phyloP scores from a whole-genome alignment of 2,888 invertebrate genomes.

The Fissipunctia ypsillon region DNA sequence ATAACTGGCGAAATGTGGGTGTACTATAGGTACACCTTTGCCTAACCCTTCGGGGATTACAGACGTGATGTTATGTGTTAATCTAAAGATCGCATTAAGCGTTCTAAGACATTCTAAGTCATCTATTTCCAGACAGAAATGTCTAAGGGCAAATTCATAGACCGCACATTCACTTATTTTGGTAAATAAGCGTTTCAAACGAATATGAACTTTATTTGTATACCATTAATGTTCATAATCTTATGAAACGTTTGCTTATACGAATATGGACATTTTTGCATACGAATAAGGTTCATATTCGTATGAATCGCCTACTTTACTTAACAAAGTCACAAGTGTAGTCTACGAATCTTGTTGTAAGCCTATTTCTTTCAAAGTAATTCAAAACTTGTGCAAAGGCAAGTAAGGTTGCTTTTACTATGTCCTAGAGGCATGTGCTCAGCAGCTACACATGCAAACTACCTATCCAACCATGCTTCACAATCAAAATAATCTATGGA shows the following conservation, averaged over 20 bases:
- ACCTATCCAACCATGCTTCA: slow-evolving; percentile 19
- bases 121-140: slow-evolving; percentile 4
- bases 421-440: slow-evolving; percentile 23
- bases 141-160: not conserved
- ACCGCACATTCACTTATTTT: too few relatives aligned
- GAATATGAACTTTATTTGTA: too few relatives aligned
- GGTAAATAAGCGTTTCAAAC: too few relatives aligned
- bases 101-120: not conserved
- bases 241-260: too few relatives aligned
- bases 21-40: not conserved
- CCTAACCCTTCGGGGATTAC: not conserved
- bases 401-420: not conserved
- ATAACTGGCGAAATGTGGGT: not conserved
- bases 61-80: not conserved
- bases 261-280: too few relatives aligned
- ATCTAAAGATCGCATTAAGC: slow-evolving; percentile 11
- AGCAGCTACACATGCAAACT: slow-evolving; percentile 20
- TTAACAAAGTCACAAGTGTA: not conserved
- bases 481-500: not conserved
- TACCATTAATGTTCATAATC: too few relatives aligned
- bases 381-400: slow-evolving; percentile 1
- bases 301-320: too few relatives aligned
- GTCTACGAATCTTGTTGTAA: not conserved
- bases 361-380: not conserved
- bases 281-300: not conserved